Base-by-base conservation (phyloP, 2,888 invertebrate genomes). In the Phortica magna region DNA sequence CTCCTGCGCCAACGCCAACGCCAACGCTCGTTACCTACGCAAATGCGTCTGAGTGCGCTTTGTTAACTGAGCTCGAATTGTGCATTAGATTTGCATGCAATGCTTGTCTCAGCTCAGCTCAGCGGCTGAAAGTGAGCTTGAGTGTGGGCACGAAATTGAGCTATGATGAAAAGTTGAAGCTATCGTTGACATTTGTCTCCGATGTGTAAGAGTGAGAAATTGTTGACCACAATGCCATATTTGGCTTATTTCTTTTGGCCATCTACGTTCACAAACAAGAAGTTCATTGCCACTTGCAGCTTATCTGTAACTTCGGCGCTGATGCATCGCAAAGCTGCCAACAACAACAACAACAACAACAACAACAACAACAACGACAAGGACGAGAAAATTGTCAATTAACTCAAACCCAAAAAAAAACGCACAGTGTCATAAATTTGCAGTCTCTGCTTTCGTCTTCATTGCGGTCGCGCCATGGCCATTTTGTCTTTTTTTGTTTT, bases 351-450 rank as follows among this genome's bases (percentile, higher is more conserved):
- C 12, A n/a, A n/a, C n/a, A n/a, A n/a, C n/a, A n/a, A n/a, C n/a
- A n/a, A n/a, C 42, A 39, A 61, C 19, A 59, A 17, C 39, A 73
- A 73, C 14, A n/a, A 55, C 12, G n/a, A n/a, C n/a, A n/a, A n/a
- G n/a, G n/a, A n/a, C n/a, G n/a, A n/a, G n/a, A 10, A 41, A 43
- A 43, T 39, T 43, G 17, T 68, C 48, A 68, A 68, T 68, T 68
- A 68, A 74, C 77, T 78, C 71, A 65, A 76, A 75, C 78, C 71
- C 67, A 61, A 61, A 14, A 19, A 14, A 48, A 48, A 14, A 9
- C 41, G 41, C 65, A 31, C 65, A 65, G 31, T 64, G 64, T 64
- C 64, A 31, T 65, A 65, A 65, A 65, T 65, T 55, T 55, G 55
- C 55, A 17, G 14, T 7, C 55, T 55, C 55, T 55, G n/a, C 55